Percentiles rank a stretch among this genome's conserved stretches.
Conservation (phyloP, 2,797 vertebrate genomes). For the Echiichthys vipera region DNA sequence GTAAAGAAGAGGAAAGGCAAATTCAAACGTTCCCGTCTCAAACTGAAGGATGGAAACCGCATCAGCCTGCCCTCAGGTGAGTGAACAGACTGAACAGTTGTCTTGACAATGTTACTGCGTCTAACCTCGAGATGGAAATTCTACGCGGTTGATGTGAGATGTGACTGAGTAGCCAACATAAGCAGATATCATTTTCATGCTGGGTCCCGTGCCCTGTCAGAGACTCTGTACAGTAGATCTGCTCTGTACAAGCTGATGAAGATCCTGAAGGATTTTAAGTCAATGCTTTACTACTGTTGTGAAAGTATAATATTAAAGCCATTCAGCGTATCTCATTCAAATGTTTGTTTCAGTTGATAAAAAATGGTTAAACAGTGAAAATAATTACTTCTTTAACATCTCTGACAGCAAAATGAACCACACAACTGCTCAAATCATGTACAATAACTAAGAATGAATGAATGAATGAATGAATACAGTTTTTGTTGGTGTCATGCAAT, state of each 20-base stretch:
- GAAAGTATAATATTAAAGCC: background rate
- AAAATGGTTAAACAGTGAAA: no score
- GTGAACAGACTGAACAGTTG: conserved; percentile 3
- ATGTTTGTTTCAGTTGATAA: no score
- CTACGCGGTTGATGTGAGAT: background rate
- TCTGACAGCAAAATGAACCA: no score
- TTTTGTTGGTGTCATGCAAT: no score
- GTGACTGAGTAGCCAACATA: background rate
- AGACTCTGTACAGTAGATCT: background rate
- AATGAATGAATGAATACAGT: no score
- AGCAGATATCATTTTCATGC: background rate
- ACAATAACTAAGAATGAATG: no score
- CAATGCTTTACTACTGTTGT: background rate
- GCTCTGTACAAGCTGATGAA: background rate
- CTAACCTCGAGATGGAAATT: background rate
- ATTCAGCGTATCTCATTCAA: background rate
- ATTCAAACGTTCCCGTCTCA: conserved; percentile 92
- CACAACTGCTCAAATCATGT: no score
- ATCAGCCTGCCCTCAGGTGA: conserved; percentile 97
- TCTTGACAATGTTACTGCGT: background rate
- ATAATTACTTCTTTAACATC: no score
- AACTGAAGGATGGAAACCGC: conserved; percentile 94
- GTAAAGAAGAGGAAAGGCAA: conserved; percentile 96
- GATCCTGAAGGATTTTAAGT: background rate
- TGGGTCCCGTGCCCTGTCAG: no score